Base-by-base conservation (phyloP, 2,113 vertebrate species). In the Etheostoma spectabile region DNA sequence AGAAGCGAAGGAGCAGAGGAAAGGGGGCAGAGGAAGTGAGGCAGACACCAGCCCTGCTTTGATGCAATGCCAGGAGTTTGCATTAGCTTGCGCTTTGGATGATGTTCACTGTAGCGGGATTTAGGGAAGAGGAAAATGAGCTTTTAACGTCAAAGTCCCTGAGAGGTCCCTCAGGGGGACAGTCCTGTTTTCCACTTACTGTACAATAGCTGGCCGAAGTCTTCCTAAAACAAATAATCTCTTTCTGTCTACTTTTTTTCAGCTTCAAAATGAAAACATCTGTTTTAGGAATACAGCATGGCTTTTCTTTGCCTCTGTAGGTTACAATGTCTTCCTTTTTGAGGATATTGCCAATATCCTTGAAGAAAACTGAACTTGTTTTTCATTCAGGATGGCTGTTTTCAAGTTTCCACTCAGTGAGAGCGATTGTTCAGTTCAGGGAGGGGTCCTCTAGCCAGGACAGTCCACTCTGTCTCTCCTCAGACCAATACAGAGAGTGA, bases 61-160 rank as follows among this genome's bases (percentile, higher is more conserved):
- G 90, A 94, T 90, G 89, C 77, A 1, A 13, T 81, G 92, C 92
- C 94, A 93, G 86, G 72, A 78, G 72, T 88, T 86, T 88, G 86
- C 88, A 90, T 91, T 85, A 88, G 86, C 83, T 87, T 72, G 83
- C 83, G 81, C 70, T 67, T 73, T 90, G 88, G 80, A 79, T 45
- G 67, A 80, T 74, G 45, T 74, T 86, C 73, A 69, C 27, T 62
- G 79, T 86, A 69, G 85, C 33, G 30, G 80, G 83, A 87, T 87
- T 87, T 83, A 70, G 45, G 61, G 49, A 77, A 82, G 84, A 74
- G 76, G 64, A 86, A 88, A 85, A 86, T 75, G 51, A 79, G 82
- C 86, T 81, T 82, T 82, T 87, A 83, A 84, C 14, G 74, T 84
- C 24, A 90, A 87, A 86, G 77, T 84, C 86, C 75, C 79, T 76